Evolutionary conservation across 2,113 vertebrate genomes (phyloP), one percentile per base, ranked within the genome.

Genomic region (Lophotis ruficrista): DNA sequence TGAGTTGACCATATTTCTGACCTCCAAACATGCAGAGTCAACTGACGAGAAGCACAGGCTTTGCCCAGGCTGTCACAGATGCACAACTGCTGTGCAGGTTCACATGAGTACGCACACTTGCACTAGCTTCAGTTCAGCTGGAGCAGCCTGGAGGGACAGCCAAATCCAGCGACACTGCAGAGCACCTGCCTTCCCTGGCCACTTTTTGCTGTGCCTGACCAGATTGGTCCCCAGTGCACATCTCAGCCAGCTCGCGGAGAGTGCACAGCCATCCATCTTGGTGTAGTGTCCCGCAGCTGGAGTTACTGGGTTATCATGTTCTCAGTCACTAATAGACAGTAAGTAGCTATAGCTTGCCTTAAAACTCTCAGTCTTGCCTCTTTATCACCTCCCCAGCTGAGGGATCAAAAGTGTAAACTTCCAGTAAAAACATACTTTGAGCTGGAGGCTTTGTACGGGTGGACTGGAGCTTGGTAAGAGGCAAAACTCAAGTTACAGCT

Each of bases 321-420:
- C 35, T 62, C 14, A 9, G 35, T 69, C 33, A 57, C 33, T 37
- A 35, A 16, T 12, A 68, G 48, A 47, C 10, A 56, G 8, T 22
- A 69, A 6, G 10, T 16, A 45, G 14, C 41, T 75, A 27, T 23
- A 51, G 19, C 21, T 81, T 58, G 43, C 37, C 68, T 80, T 57
- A 69, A 61, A 51, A 7, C 28, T 81, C 22, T 70, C 38, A 5
- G 3, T 65, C 13, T 82, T 30, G 28, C n/a, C 19, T 54, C 30
- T 43, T 28, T 72, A 12, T 73, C 17, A 24, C 30, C 30, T 61
- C 28, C 23, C 0, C 0, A 0, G 10, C 19, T 15, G 24, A 66
- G 24, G 24, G 28, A 31, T 25, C 22, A 54, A 21, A 22, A 71
- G 27, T 6, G 15, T n/a, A 37, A 77, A 19, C 25, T 82, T 77